These are phyloP conservation scores for Drosophila acutilabella DNA, from an alignment of 2,888 invertebrate genomes.

Conservation along the genomic window DNA sequence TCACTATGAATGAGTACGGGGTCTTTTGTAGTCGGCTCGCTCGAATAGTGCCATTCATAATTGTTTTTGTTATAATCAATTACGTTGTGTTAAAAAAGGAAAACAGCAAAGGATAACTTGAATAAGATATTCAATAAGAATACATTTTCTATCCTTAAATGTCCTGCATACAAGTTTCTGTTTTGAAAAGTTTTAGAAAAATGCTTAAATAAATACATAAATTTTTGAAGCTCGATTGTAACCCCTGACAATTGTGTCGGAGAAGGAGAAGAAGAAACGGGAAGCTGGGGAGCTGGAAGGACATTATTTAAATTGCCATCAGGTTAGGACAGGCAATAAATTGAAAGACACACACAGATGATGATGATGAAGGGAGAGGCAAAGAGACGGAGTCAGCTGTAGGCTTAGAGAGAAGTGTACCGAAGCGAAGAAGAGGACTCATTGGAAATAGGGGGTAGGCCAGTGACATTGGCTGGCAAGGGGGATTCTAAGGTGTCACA, in stretches of 20 bases:
- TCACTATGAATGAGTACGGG: too few species aligned
- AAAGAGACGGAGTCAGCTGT: background rate
- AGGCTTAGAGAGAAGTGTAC: background rate
- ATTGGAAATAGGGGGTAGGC: background rate
- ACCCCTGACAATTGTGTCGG: conserved; percentile 41
- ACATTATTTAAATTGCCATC: conserved; percentile 72
- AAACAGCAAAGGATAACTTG: too few species aligned
- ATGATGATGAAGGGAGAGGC: conserved; percentile 11
- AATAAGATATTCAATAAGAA: too few species aligned
- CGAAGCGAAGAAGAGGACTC: background rate
- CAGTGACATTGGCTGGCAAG: background rate
- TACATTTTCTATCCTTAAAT: background rate
- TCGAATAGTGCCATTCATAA: too few species aligned
- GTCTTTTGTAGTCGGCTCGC: too few species aligned
- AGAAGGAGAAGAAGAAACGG: background rate
- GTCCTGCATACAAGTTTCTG: conserved; percentile 8
- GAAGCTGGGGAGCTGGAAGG: conserved; percentile 33
- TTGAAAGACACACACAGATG: conserved; percentile 50
- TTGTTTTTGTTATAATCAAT: too few species aligned
- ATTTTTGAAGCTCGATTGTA: conserved; percentile 38
- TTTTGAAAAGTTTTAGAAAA: conserved; percentile 19
- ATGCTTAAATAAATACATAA: conserved; percentile 44
- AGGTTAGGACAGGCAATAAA: conserved; percentile 71
- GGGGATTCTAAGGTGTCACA: conserved; percentile 23
- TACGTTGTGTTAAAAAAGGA: too few species aligned